Conservation (phyloP, 2,113 vertebrate genomes). For the Forbesichthys agassizii region DNA sequence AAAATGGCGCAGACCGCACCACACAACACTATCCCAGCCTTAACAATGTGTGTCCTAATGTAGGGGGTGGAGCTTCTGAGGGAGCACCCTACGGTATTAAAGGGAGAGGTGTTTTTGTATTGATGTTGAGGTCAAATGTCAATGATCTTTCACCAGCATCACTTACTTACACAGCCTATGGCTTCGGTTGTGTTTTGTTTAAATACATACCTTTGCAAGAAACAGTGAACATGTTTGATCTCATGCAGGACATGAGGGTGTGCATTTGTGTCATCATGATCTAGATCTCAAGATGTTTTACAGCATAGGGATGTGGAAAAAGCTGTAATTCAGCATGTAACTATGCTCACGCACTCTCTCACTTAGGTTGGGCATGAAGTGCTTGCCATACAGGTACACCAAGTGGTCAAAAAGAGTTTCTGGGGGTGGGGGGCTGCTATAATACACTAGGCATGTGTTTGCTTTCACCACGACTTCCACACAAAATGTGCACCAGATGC, state of each 20-base stretch:
- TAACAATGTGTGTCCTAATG: too few relatives aligned
- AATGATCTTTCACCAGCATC: too few relatives aligned
- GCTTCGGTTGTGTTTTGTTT: neutral
- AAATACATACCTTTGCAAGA: constrained; percentile 67
- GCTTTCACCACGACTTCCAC: constrained; percentile 51
- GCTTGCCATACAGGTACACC: constrained; percentile 28
- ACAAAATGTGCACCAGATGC: constrained; percentile 67
- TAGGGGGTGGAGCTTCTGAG: too few relatives aligned
- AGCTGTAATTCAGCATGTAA: constrained; percentile 4
- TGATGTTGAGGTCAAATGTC: too few relatives aligned
- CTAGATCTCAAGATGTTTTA: neutral
- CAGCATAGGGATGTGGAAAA: neutral
- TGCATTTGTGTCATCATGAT: neutral
- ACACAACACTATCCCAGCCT: too few relatives aligned
- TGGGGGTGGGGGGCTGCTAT: constrained; percentile 10
- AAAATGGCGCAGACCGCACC: too few relatives aligned
- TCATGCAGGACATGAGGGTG: constrained; percentile 64
- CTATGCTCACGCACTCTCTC: neutral
- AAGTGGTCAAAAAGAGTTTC: constrained; percentile 16
- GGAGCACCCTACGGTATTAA: too few relatives aligned
- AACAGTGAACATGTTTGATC: constrained; percentile 72
- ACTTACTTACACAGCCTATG: too few relatives aligned
- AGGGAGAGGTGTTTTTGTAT: too few relatives aligned
- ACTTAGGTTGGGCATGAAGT: constrained; percentile 25
- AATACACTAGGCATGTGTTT: constrained; percentile 11